Evolutionary conservation across 1,140 invertebrate species (phyloP).

Genomic region (Tribolium madens): DNA sequence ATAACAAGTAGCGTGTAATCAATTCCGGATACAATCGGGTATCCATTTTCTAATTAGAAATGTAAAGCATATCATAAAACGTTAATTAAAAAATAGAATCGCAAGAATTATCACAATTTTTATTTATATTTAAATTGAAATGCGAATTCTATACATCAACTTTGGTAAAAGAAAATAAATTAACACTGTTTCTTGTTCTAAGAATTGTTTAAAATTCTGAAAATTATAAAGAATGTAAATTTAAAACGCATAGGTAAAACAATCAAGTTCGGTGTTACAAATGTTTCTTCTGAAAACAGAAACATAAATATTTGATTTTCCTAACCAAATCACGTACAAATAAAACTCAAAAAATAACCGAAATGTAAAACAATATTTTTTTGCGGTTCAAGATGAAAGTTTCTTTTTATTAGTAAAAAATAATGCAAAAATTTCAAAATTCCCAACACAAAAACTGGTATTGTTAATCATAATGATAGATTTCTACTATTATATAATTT

Average conservation of each 20-base stretch:
- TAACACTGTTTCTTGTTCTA: background rate
- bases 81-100: background rate
- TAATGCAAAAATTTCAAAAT: background rate
- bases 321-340: background rate
- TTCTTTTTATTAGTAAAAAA: background rate
- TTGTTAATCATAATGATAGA: too few relatives aligned
- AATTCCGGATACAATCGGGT: background rate
- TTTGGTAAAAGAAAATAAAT: background rate
- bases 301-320: background rate
- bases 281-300: background rate
- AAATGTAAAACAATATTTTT: background rate
- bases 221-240: background rate
- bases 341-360: background rate
- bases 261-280: background rate
- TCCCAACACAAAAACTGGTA: too few relatives aligned
- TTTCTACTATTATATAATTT: background rate
- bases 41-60: background rate
- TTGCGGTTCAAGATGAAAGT: background rate
- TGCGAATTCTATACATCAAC: background rate
- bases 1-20: background rate
- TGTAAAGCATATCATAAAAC: background rate
- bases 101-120: too few relatives aligned
- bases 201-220: background rate
- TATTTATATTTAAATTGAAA: too few relatives aligned
- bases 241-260: background rate